Percentiles rank a stretch among this genome's conserved stretches.
Evolutionary conservation across 2,888 invertebrate species (phyloP).

Genomic region (Notodonta ziczac): DNA sequence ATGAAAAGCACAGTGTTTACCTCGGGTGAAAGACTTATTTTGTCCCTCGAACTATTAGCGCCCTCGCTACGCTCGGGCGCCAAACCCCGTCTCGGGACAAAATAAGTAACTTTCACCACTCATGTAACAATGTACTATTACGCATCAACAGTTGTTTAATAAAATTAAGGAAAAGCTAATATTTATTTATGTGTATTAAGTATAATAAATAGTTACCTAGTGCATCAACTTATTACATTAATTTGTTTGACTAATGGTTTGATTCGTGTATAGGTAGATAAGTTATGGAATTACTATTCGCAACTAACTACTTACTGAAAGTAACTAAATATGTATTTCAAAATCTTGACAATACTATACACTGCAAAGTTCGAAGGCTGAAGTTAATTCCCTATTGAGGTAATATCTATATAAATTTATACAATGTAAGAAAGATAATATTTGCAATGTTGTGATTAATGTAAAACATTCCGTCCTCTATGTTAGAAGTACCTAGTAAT

Average conservation of each 20-base stretch:
- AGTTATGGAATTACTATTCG: background rate
- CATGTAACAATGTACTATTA: no score
- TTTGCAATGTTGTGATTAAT: constrained; percentile 42
- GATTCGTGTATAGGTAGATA: no score
- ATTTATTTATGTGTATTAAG: background rate
- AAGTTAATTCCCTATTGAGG: background rate
- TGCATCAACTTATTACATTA: background rate
- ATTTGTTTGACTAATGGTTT: background rate
- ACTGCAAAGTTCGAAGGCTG: background rate
- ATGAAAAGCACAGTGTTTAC: no score
- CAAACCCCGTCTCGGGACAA: no score
- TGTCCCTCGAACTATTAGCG: no score
- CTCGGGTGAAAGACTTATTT: no score
- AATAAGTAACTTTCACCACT: no score
- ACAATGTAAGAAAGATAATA: constrained; percentile 10
- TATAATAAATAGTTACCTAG: background rate
- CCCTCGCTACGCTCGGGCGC: no score
- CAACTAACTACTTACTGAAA: background rate
- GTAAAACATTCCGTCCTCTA: constrained; percentile 41
- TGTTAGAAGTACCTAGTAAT: constrained; percentile 23
- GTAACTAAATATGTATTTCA: background rate
- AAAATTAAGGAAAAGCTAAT: constrained; percentile 1
- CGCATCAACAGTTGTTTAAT: background rate
- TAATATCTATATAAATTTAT: background rate
- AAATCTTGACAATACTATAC: constrained; percentile 2